Base-by-base conservation (phyloP, 2,888 invertebrate genomes). In the Lepeophtheirus nordmannii region DNA sequence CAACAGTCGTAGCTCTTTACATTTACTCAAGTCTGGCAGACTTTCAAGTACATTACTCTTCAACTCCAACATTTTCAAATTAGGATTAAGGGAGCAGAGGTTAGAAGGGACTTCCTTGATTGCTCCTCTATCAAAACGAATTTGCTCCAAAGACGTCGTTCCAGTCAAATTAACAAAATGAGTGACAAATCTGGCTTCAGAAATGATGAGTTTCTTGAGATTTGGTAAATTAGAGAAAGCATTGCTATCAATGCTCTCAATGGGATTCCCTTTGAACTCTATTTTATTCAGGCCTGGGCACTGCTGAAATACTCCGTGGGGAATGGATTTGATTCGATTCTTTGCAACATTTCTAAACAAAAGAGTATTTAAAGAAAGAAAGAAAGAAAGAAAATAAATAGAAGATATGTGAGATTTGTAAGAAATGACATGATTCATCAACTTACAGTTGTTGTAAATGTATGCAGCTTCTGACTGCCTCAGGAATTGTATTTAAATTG, bases 391-490 rank as follows among this genome's bases (percentile, higher is more conserved):
- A 37, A 14, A 8, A 23, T n/a, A 17, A 5, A 3, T n/a, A n/a
- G n/a, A n/a, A n/a, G n/a, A n/a, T n/a, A n/a, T n/a, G n/a, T n/a
- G n/a, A n/a, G n/a, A 2, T 17, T 46, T 46, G 53, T 46, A 3
- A 46, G 30, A 30, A 67, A 14, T 58, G 20, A 41, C 11, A 39
- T n/a, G 23, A 5, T 30, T 23, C 67, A 30, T 30, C 30, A 30
- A 85, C 90, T 89, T 81, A 91, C 91, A 92, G 78, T 77, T 90
- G 88, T 74, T 86, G 85, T 11, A 92, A 82, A 73, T 82, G 80
- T 64, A 83, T 81, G 74, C 90, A 80, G 75, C 84, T 82, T 70
- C 81, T 81, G 69, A 89, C 79, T 69, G 88, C 89, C 60, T 79
- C 76, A 64, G 91, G 90, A 74, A 91, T 81, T 74, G 84, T 82